These are phyloP conservation scores for Drosophila longiperda DNA, from an alignment of 2,888 invertebrate species.

Conservation along the genomic window DNA sequence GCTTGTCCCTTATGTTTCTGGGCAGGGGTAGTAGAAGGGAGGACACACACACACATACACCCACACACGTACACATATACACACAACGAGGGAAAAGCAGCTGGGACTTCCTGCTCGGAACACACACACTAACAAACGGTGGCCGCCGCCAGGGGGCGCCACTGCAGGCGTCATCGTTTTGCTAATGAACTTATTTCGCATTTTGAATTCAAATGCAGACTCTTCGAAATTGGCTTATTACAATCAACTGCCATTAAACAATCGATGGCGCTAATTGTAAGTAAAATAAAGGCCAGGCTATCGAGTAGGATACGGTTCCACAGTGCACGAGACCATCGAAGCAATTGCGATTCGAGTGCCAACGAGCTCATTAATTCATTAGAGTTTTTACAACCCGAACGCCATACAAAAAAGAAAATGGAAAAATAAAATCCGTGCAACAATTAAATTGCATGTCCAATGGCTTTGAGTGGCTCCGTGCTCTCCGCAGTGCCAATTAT, in stretches of 20 bases:
- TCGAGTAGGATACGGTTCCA: constrained; percentile 1
- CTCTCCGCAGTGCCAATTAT: constrained; percentile 1
- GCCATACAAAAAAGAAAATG: constrained; percentile 6
- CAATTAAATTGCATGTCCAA: constrained; percentile 34
- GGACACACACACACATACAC: constrained; percentile 3
- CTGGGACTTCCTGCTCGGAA: constrained; percentile 44
- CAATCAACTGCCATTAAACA: constrained; percentile 74
- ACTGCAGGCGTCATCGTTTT: constrained; percentile 42
- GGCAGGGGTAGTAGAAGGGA: background rate
- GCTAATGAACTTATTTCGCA: constrained; percentile 77
- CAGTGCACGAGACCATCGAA: constrained; percentile 28
- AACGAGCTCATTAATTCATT: constrained; percentile 69
- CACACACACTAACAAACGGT: constrained; percentile 5
- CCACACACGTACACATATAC: constrained; percentile 4
- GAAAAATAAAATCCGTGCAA: constrained; percentile 5
- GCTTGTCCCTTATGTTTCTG: constrained; percentile 23
- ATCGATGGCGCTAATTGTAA: constrained; percentile 69
- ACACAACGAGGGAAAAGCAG: constrained; percentile 14
- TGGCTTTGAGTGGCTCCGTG: constrained; percentile 11
- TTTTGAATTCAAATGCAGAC: constrained; percentile 72
- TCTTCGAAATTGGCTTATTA: constrained; percentile 74
- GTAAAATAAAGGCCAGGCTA: constrained; percentile 40
- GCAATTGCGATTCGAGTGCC: constrained; percentile 46
- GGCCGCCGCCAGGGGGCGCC: constrained; percentile 29
- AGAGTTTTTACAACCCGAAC: constrained; percentile 53